These are phyloP conservation scores for Drosophila parvula DNA, from an alignment of 1,140 invertebrate species.

Conservation along the genomic window DNA sequence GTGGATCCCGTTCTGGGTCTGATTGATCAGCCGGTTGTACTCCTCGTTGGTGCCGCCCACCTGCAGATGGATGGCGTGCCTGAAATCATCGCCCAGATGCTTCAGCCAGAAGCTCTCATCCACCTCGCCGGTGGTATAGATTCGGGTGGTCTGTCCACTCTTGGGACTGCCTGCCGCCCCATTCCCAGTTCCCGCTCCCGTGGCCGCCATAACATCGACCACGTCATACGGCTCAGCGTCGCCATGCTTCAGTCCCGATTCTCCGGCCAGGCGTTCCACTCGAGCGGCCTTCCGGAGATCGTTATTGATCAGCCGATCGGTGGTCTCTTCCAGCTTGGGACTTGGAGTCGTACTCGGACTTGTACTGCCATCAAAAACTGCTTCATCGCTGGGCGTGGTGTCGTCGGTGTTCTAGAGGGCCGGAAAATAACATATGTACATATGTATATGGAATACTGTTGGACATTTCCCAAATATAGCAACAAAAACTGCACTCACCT, in stretches of 20 bases:
- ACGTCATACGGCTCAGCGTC: conserved; percentile 51
- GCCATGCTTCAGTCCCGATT: background rate
- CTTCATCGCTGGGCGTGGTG: conserved; percentile 24
- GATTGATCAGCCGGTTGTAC: conserved; percentile 68
- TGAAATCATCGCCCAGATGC: conserved; percentile 76
- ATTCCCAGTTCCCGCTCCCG: background rate
- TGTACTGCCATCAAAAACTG: conserved; percentile 1
- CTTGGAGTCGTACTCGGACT: conserved; percentile 11
- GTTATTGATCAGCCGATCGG: conserved; percentile 32
- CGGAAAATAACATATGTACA: too few species aligned
- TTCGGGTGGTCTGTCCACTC: conserved; percentile 71
- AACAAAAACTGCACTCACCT: conserved; percentile 17
- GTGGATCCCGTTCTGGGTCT: conserved; percentile 60
- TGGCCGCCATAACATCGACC: conserved; percentile 59
- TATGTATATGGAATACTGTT: too few species aligned
- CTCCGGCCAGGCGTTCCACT: conserved; percentile 15
- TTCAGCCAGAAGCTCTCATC: conserved; percentile 77
- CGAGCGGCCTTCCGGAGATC: conserved; percentile 42
- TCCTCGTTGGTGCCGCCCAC: conserved; percentile 69
- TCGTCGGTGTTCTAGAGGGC: conserved; percentile 4
- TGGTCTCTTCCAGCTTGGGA: conserved; percentile 16
- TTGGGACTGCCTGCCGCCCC: conserved; percentile 38
- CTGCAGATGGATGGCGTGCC: conserved; percentile 74
- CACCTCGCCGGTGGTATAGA: conserved; percentile 71
- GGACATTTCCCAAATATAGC: too few species aligned